Evolutionary conservation across 92 coral and sea anemone species (phyloP).

Genomic region (Umimayanthus chanpuru): DNA sequence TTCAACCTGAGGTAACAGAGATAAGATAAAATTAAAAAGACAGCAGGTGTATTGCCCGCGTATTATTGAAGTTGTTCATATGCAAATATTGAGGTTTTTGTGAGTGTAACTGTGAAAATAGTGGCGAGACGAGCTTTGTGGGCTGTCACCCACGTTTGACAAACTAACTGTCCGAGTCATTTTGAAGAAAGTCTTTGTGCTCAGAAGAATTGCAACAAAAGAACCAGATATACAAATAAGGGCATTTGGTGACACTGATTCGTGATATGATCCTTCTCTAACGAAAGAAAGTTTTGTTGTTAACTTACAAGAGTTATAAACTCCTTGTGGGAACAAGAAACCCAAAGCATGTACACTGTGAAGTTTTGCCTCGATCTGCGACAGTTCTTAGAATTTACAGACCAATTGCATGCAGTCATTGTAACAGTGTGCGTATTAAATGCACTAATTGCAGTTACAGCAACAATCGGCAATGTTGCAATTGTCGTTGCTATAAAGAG

Average conservation of each 20-base stretch:
- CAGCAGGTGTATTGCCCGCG: background rate
- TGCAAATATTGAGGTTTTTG: background rate
- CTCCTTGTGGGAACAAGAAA: background rate
- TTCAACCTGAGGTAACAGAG: background rate
- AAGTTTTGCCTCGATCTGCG: slow-evolving; percentile 4
- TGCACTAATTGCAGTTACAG: background rate
- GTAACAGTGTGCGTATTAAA: slow-evolving; percentile 7
- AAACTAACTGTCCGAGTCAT: too few relatives aligned
- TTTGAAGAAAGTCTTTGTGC: too few relatives aligned
- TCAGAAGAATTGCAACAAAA: too few relatives aligned
- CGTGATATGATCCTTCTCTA: background rate
- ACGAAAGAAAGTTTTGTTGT: background rate
- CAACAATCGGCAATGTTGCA: background rate
- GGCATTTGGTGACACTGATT: too few relatives aligned
- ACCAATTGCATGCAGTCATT: slow-evolving; percentile 16
- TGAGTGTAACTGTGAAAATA: too few relatives aligned
- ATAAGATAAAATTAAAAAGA: too few relatives aligned
- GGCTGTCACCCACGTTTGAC: too few relatives aligned
- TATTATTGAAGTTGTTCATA: too few relatives aligned
- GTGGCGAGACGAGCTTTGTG: too few relatives aligned
- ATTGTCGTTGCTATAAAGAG: slow-evolving; percentile 16
- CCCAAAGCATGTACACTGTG: background rate
- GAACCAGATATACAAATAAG: too few relatives aligned
- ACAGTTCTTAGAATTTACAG: slow-evolving; percentile 24
- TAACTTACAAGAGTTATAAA: too few relatives aligned